phyloP scores from a whole-genome alignment of 2,797 vertebrate species.

The Adelosebastes latens region DNA sequence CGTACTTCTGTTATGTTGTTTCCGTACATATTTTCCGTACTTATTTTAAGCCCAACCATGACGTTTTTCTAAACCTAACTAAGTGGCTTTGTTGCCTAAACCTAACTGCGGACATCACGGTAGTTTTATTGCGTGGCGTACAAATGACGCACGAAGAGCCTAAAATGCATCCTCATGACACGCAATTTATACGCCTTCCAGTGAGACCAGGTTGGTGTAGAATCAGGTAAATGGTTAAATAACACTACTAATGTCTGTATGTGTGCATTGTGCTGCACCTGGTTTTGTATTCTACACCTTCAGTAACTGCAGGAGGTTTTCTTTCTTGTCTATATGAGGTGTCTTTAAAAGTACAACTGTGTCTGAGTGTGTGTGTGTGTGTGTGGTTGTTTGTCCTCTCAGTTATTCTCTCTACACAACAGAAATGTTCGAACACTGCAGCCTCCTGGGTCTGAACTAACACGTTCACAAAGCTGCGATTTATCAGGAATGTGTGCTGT shows the following conservation, averaged over 20 bases:
- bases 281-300: neutral
- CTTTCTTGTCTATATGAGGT: neutral
- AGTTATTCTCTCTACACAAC: neutral
- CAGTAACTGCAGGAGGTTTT: neutral
- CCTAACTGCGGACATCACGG: no score
- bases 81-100: no score
- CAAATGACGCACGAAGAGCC: no score
- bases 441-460: conserved; percentile 17
- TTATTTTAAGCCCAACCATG: no score
- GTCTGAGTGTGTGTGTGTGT: neutral
- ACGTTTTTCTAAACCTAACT: no score
- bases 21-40: no score
- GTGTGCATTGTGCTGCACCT: neutral
- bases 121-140: no score
- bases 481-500: conserved; percentile 30
- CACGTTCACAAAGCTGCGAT: conserved; percentile 35
- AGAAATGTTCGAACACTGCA: conserved; percentile 14
- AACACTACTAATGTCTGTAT: neutral
- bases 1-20: no score
- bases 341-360: neutral
- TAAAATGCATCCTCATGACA: neutral
- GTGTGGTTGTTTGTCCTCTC: conserved; percentile 10
- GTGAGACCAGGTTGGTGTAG: neutral
- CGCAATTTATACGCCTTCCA: neutral
- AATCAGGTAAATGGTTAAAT: neutral